Evolutionary conservation across 2,113 vertebrate genomes (phyloP).

Genomic region (Poecile atricapillus): DNA sequence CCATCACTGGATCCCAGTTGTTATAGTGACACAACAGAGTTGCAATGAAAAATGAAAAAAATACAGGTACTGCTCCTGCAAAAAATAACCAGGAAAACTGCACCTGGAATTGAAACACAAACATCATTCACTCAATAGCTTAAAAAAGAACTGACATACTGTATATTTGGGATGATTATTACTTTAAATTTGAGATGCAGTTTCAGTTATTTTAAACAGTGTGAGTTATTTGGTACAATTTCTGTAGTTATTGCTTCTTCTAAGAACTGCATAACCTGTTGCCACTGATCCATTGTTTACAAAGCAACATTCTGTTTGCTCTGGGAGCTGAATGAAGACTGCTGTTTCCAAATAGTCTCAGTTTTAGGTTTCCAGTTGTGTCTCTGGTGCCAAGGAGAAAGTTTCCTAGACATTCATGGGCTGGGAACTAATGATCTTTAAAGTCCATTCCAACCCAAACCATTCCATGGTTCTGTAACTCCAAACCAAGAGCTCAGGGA

Average conservation of each 20-base stretch:
- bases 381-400: not conserved
- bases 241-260: not conserved
- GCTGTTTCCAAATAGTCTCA: not conserved
- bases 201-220: not conserved
- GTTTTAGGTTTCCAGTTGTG: not conserved
- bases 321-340: not conserved
- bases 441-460: not conserved
- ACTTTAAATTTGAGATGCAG: not conserved
- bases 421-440: not conserved
- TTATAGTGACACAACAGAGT: conserved; percentile 93
- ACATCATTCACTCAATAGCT: not conserved
- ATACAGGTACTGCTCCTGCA: conserved; percentile 89
- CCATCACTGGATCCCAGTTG: conserved; percentile 98
- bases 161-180: not conserved
- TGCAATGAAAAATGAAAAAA: conserved; percentile 92
- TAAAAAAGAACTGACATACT: not conserved
- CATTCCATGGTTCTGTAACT: not conserved
- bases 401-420: not conserved
- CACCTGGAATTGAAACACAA: conserved; percentile 75
- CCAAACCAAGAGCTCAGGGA: not conserved
- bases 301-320: not conserved
- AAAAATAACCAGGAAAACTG: conserved; percentile 97
- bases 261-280: not conserved
- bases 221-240: not conserved
- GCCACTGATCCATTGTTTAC: not conserved